These are phyloP conservation scores for Empis stercorea DNA, from an alignment of 2,888 invertebrate species.

Conservation along the genomic window DNA sequence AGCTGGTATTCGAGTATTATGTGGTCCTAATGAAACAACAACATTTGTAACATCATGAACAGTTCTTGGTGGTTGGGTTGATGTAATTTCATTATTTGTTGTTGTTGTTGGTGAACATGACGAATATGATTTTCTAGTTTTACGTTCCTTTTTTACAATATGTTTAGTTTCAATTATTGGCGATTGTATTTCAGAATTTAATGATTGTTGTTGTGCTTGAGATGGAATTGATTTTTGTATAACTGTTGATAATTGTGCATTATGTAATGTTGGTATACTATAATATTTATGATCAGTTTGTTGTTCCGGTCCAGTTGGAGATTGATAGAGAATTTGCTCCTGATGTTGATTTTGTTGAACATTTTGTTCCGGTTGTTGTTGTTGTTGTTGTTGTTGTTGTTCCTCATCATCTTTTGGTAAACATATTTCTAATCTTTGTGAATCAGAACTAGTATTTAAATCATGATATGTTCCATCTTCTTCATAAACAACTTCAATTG, in stretches of 20 bases:
- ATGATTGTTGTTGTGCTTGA: too few relatives aligned
- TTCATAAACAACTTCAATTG: constrained; percentile 24
- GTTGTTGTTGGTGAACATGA: neutral
- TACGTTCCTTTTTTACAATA: too few relatives aligned
- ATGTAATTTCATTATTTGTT: neutral
- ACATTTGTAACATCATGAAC: neutral
- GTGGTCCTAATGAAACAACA: constrained; percentile 31
- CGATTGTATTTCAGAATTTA: too few relatives aligned
- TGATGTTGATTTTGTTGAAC: neutral
- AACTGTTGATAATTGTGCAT: neutral
- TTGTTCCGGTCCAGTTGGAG: neutral
- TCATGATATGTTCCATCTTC: constrained; percentile 18
- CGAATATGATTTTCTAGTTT: too few relatives aligned
- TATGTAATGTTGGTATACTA: neutral
- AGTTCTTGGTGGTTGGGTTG: neutral
- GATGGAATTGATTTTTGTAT: too few relatives aligned
- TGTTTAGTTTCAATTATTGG: too few relatives aligned
- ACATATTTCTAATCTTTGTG: constrained; percentile 25
- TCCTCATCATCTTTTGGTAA: constrained; percentile 14
- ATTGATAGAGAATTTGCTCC: neutral
- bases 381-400: neutral
- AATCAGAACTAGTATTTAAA: constrained; percentile 23
- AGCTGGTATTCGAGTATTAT: constrained; percentile 32
- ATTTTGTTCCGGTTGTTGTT: neutral
- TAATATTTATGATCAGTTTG: neutral